Conservation (phyloP, 2,113 vertebrate species). For the Crotalus helleri region DNA sequence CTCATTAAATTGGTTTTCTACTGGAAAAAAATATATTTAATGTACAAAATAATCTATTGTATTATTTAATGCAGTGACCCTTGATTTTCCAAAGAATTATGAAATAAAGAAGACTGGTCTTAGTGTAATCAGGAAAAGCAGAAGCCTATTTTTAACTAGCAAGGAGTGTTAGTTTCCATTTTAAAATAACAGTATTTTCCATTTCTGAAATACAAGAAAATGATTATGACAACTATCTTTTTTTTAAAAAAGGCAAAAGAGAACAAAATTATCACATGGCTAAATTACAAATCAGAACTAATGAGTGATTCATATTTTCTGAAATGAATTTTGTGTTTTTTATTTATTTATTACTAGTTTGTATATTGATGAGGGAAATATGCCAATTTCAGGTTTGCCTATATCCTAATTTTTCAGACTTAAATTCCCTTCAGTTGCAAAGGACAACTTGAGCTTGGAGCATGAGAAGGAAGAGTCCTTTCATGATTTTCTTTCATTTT, state of each 20-base stretch:
- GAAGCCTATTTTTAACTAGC: background rate
- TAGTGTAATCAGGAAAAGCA: background rate
- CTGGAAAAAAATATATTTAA: background rate
- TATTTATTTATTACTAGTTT: background rate
- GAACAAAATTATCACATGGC: background rate
- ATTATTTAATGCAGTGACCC: background rate
- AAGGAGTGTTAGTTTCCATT: background rate
- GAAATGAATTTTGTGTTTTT: background rate
- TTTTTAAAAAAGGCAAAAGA: background rate
- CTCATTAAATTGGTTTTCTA: conserved; percentile 14
- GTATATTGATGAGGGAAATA: background rate
- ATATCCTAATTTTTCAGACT: background rate
- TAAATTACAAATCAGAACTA: background rate
- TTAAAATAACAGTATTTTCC: background rate
- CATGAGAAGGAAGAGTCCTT: background rate
- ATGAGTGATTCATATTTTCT: background rate
- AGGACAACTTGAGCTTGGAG: background rate
- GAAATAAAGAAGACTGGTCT: background rate
- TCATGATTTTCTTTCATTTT: background rate
- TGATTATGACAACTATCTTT: background rate
- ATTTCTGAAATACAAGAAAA: conserved; percentile 34
- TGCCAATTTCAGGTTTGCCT: background rate
- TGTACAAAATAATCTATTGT: background rate
- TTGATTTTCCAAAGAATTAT: background rate
- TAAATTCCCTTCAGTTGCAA: background rate